Evolutionary conservation across 2,888 invertebrate genomes (phyloP), one percentile per base, ranked within the genome.

Genomic region (Callimorpha dominula): DNA sequence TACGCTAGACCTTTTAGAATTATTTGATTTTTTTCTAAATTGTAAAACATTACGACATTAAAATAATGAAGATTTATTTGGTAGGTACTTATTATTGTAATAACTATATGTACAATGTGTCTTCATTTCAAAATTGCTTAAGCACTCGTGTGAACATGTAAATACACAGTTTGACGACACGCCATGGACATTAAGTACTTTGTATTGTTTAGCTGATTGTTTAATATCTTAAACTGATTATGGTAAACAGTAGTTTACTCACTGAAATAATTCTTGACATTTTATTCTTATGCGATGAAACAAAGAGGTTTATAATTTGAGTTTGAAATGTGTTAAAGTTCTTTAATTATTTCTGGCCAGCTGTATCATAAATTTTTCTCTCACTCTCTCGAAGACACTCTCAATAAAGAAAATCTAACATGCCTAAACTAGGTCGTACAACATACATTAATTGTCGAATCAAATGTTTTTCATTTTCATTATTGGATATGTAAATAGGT

Each of bases 41-140:
- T 49, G 68, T 65, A 68, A 65, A 20, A 46, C 0, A 68, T 68
- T 68, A 68, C 17, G 49, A 62, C n/a, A 68, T 68, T 68, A 62
- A 46, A 49, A 31, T 68, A 68, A 62, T 68, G 31, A 20, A 40
- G 20, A 57, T 42, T n/a, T 68, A 67, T 43, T 67, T 68, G 9
- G 20, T 46, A 68, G 9, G 20, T 46, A 68, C 52, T 46, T 75
- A 77, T 81, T 75, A 72, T 72, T 68, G 54, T 75, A 75, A 77
- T 71, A 66, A 60, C 65, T 66, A 46, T 68, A 73, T 73, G 4
- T 46, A 46, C 43, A 77, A 78, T 84, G 80, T 78, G 70, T 70
- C 62, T 73, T 82, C 77, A 76, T 78, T 71, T 68, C 31, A 74
- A 84, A 84, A 82, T 78, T 76, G 11, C 68, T 74, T 75, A 65